Percentiles rank a stretch among this genome's conserved stretches.
These are phyloP conservation scores for Scrobipalpa costella DNA, from an alignment of 2,888 invertebrate genomes.

Conservation along the genomic window DNA sequence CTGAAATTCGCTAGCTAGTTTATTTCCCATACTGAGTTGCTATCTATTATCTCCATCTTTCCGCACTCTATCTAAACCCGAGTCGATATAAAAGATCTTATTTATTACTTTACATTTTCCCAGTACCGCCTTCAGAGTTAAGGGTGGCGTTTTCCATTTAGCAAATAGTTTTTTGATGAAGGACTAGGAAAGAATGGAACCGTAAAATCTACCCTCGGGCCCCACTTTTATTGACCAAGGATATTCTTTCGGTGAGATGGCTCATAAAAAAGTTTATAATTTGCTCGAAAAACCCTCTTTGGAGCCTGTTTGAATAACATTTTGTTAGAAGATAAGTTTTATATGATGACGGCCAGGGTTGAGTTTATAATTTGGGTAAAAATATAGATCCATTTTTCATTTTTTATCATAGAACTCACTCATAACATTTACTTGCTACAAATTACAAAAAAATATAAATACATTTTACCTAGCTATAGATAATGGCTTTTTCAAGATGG, in stretches of 20 bases:
- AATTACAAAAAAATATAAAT: too few species aligned
- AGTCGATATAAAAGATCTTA: conserved; percentile 29
- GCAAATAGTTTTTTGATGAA: conserved; percentile 42
- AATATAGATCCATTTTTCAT: too few species aligned
- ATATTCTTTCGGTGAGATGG: conserved; percentile 19
- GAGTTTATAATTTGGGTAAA: too few species aligned
- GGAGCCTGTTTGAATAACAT: conserved; percentile 18
- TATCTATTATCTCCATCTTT: conserved; percentile 8
- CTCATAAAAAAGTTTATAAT: conserved; percentile 25
- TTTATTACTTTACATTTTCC: conserved; percentile 34
- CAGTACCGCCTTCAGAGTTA: conserved; percentile 32
- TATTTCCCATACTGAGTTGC: neutral
- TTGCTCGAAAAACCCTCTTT: conserved; percentile 20
- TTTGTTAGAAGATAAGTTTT: conserved; percentile 10
- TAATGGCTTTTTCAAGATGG: too few species aligned
- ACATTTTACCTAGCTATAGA: too few species aligned
- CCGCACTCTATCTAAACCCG: conserved; percentile 24
- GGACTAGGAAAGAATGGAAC: conserved; percentile 34
- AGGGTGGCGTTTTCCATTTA: conserved; percentile 36
- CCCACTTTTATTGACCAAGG: conserved; percentile 28
- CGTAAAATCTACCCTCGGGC: conserved; percentile 33
- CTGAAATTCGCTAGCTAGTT: neutral
- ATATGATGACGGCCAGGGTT: neutral
- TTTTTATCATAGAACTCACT: too few species aligned
- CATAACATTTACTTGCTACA: too few species aligned